Percentiles rank a stretch among this genome's conserved stretches.
phyloP scores from a whole-genome alignment of 2,888 invertebrate genomes.

The Hirudinaria manillensis region DNA sequence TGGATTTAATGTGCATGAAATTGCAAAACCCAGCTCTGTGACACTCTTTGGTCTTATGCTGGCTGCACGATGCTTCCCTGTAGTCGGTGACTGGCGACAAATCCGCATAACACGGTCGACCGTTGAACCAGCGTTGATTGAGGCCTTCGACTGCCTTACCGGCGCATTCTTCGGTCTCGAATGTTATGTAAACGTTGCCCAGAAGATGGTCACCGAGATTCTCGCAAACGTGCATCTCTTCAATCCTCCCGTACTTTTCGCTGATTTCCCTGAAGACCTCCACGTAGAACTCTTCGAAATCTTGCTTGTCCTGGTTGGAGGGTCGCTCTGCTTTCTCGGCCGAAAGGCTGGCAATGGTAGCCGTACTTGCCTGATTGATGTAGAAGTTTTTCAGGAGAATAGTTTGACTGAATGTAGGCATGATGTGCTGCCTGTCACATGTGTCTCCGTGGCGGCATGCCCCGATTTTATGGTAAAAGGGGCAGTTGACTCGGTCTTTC shows the following conservation, averaged over 20 bases:
- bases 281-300: constrained; percentile 98
- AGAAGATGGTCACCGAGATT: constrained; percentile 96
- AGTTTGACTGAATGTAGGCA: constrained; percentile 97
- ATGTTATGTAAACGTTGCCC: constrained; percentile 98
- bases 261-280: constrained; percentile 98
- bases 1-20: constrained; percentile 99
- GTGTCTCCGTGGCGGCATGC: constrained; percentile 97
- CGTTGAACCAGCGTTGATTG: constrained; percentile 98
- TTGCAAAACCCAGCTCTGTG: constrained; percentile 98
- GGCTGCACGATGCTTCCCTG: constrained; percentile 95
- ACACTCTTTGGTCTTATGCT: constrained; percentile 95
- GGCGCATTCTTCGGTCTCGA: constrained; percentile 93
- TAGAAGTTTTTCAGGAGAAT: constrained; percentile 92
- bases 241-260: constrained; percentile 98
- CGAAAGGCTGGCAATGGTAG: constrained; percentile 65
- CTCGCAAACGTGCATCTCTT: constrained; percentile 99
- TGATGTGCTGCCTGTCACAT: constrained; percentile 96
- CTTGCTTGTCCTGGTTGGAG: constrained; percentile 97
- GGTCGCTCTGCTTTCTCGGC: constrained; percentile 58
- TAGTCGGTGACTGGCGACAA: constrained; percentile 98
- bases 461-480: constrained; percentile 99
- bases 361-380: constrained; percentile 95
- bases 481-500: constrained; percentile 75
- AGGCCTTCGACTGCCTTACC: constrained; percentile 93
- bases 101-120: constrained; percentile 94